Evolutionary conservation across 2,888 invertebrate genomes (phyloP).

Genomic region (Aphodius sticticus): DNA sequence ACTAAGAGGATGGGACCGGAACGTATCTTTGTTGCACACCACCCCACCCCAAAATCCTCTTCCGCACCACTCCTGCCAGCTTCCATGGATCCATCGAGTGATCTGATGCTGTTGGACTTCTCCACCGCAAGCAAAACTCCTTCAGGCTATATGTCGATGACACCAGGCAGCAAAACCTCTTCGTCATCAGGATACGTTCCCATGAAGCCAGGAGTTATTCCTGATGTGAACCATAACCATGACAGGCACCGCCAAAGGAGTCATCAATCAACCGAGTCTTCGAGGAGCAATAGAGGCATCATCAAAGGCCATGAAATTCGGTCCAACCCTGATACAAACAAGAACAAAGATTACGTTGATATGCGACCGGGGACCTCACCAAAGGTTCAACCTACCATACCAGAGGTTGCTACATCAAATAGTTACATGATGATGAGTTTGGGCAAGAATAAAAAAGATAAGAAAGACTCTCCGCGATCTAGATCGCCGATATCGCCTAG

Average conservation of each 20-base stretch:
- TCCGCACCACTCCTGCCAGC: conserved; percentile 72
- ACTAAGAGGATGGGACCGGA: conserved; percentile 61
- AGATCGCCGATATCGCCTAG: conserved; percentile 33
- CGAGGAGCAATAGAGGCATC: neutral
- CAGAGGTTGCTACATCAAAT: conserved; percentile 46
- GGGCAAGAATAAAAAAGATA: conserved; percentile 45
- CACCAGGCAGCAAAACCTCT: conserved; percentile 12
- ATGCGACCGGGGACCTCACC: conserved; percentile 57
- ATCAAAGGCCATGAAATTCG: conserved; percentile 18
- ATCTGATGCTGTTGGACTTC: conserved; percentile 86
- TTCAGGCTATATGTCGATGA: neutral
- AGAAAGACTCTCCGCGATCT: conserved; percentile 24
- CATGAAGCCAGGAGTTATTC: conserved; percentile 63
- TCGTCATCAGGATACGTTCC: conserved; percentile 65
- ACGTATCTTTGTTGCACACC: conserved; percentile 52
- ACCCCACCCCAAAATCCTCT: conserved; percentile 65
- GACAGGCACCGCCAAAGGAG: conserved; percentile 8
- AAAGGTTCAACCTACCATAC: conserved; percentile 11
- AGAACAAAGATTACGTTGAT: conserved; percentile 58
- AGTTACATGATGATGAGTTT: conserved; percentile 63
- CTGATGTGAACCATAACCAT: conserved; percentile 18
- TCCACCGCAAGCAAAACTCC: conserved; percentile 56
- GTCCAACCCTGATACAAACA: neutral
- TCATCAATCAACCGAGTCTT: conserved; percentile 10
- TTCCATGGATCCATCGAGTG: conserved; percentile 65